Evolutionary conservation across 1,140 invertebrate genomes (phyloP).

Genomic region (Capitella teleta): DNA sequence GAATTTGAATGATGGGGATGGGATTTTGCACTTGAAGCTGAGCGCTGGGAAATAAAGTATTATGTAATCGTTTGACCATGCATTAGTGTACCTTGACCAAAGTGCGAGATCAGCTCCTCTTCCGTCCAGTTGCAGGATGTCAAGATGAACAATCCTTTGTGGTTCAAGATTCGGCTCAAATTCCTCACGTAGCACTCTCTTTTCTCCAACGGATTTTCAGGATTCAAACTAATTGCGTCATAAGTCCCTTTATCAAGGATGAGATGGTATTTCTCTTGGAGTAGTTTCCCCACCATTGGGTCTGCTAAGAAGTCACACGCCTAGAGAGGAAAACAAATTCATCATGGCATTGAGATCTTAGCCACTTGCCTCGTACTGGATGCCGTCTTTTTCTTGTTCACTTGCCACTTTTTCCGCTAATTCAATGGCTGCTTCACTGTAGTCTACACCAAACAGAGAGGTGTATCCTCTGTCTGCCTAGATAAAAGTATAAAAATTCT

Average conservation of each 20-base stretch:
- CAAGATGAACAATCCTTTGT: constrained; percentile 62
- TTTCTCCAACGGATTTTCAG: constrained; percentile 53
- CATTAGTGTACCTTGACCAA: constrained; percentile 46
- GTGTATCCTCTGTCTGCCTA: too few relatives aligned
- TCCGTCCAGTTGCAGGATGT: constrained; percentile 93
- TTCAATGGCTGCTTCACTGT: constrained; percentile 63
- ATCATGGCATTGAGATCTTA: too few relatives aligned
- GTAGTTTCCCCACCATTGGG: too few relatives aligned
- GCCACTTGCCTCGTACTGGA: constrained; percentile 23
- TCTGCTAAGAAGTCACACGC: too few relatives aligned
- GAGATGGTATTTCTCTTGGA: constrained; percentile 30
- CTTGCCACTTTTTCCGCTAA: constrained; percentile 59
- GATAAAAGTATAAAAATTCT: too few relatives aligned
- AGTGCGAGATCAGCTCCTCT: constrained; percentile 63
- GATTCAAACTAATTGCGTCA: constrained; percentile 75
- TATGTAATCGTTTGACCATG: neutral
- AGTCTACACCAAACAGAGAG: constrained; percentile 75
- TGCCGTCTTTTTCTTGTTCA: constrained; percentile 25
- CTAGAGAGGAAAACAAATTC: too few relatives aligned
- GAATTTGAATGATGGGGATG: constrained; percentile 69
- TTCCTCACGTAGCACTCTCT: constrained; percentile 58
- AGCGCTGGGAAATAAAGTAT: constrained; percentile 47
- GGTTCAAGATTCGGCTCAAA: constrained; percentile 50
- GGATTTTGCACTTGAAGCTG: constrained; percentile 51
- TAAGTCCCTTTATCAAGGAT: constrained; percentile 84